These are phyloP conservation scores for Bombus waltoni DNA, from an alignment of 1,140 invertebrate species.

Conservation along the genomic window DNA sequence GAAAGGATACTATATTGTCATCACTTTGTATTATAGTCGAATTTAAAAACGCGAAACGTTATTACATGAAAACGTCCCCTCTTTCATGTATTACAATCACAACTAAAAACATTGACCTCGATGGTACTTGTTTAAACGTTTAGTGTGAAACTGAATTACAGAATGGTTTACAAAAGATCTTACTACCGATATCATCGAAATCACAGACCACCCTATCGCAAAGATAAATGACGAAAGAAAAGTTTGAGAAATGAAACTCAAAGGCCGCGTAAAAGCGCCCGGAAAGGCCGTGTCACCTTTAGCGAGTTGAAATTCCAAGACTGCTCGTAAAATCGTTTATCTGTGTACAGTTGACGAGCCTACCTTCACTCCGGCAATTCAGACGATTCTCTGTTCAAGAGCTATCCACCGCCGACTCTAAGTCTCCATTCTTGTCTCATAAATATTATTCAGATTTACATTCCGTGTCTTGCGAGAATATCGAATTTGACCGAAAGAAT, in stretches of 20 bases:
- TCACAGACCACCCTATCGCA: neutral
- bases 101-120: neutral
- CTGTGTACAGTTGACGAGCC: neutral
- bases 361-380: neutral
- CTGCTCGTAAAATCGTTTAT: neutral
- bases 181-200: neutral
- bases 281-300: neutral
- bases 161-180: neutral
- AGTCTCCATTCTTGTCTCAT: neutral
- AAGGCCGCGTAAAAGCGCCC: neutral
- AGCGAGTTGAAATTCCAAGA: neutral
- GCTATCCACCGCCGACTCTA: neutral
- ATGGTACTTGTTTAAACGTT: neutral
- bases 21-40: no score
- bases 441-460: conserved; percentile 14
- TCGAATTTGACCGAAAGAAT: neutral
- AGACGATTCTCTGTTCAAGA: neutral
- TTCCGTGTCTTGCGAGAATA: neutral
- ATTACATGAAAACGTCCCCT: no score
- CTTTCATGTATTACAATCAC: neutral
- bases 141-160: neutral
- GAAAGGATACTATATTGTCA: no score
- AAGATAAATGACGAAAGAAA: neutral
- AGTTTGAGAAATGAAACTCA: neutral
- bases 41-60: no score